phyloP scores from a whole-genome alignment of 2,888 invertebrate species.

The Bruchidius siliquastri region DNA sequence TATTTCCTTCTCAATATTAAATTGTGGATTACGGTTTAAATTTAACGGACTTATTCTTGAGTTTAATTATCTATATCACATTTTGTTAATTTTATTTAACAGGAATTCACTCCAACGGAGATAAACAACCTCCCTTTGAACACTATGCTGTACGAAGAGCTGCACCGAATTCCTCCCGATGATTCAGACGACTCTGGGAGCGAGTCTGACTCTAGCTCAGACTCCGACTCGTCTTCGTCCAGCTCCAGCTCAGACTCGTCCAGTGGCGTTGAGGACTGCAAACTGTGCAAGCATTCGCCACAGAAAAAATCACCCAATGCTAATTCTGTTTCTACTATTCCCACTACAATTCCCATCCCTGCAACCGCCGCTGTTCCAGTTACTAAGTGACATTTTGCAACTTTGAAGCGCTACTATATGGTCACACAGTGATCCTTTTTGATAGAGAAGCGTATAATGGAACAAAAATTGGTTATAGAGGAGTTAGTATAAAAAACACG shows the following conservation, averaged over 20 bases:
- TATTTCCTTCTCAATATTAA: too few relatives aligned
- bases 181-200: constrained; percentile 53
- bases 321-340: background rate
- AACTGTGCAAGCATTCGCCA: constrained; percentile 25
- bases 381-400: background rate
- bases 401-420: background rate
- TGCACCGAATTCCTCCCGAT: constrained; percentile 49
- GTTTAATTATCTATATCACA: background rate
- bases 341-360: background rate
- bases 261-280: constrained; percentile 26
- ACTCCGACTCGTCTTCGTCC: constrained; percentile 49
- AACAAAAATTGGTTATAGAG: background rate
- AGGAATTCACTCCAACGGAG: constrained; percentile 72
- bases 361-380: background rate
- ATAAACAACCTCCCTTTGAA: constrained; percentile 90
- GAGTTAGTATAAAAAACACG: too few relatives aligned
- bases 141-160: constrained; percentile 71
- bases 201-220: constrained; percentile 49
- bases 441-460: background rate
- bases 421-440: background rate
- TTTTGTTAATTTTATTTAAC: constrained; percentile 20
- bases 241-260: constrained; percentile 31
- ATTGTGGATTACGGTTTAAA: too few relatives aligned
- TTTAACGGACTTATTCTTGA: too few relatives aligned
- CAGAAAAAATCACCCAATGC: constrained; percentile 10